Percentiles rank a stretch among this genome's conserved stretches.
phyloP scores from a whole-genome alignment of 2,888 invertebrate species.

The Harmothoe impar region DNA sequence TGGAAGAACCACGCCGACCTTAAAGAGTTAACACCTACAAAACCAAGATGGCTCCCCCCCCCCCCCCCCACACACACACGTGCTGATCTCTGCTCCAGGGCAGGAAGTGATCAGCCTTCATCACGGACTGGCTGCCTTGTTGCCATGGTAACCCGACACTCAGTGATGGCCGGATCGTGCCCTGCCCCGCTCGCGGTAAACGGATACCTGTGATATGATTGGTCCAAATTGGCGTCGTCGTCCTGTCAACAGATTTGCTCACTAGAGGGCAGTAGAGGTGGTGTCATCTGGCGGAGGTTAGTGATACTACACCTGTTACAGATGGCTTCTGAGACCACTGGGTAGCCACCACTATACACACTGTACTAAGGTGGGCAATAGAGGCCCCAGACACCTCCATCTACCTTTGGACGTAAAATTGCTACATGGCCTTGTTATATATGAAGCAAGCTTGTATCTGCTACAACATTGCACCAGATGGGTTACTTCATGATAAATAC shows the following conservation, averaged over 20 bases:
- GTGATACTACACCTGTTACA: no score
- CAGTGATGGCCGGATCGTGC: background rate
- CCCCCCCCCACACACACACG: background rate
- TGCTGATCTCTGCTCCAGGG: background rate
- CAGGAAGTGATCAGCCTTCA: constrained; percentile 13
- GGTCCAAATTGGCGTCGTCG: background rate
- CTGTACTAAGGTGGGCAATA: no score
- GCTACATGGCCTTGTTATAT: no score
- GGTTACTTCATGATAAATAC: no score
- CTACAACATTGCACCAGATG: no score
- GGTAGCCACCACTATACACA: no score
- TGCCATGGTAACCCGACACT: background rate
- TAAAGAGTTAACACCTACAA: no score
- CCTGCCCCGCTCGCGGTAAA: background rate
- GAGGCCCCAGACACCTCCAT: no score
- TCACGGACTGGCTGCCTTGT: background rate
- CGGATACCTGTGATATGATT: background rate
- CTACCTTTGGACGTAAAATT: no score
- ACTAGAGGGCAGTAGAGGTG: background rate
- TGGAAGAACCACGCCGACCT: no score
- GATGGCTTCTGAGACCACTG: no score
- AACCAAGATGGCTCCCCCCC: background rate
- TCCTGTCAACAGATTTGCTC: background rate
- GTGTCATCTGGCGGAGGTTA: background rate
- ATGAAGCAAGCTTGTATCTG: no score